phyloP scores from a whole-genome alignment of 2,113 vertebrate genomes.

The Apteryx mantelli region DNA sequence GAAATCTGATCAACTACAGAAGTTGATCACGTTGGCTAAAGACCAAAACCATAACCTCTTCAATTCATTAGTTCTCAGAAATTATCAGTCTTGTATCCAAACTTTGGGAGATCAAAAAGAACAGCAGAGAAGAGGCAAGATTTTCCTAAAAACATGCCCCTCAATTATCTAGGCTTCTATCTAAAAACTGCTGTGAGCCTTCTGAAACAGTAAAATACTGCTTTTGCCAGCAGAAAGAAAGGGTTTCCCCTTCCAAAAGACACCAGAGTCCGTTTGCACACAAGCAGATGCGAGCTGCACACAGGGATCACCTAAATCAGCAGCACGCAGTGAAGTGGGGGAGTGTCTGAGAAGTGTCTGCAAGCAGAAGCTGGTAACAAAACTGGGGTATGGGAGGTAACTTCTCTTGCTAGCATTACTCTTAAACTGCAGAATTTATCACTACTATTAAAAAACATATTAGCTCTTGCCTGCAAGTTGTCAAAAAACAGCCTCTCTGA shows the following conservation, averaged over 20 bases:
- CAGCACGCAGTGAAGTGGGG: accelerated
- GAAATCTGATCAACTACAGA: background rate
- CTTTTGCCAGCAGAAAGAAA: background rate
- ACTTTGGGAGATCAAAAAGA: background rate
- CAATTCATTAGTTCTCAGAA: background rate
- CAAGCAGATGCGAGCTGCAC: background rate
- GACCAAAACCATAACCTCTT: background rate
- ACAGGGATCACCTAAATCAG: accelerated
- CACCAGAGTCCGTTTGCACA: background rate
- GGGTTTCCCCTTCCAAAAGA: background rate
- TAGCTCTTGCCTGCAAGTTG: background rate
- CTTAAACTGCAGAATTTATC: background rate
- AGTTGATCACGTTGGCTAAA: background rate
- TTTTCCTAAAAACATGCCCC: background rate
- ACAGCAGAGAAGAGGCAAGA: background rate
- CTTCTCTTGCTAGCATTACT: background rate
- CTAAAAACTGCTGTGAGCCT: background rate
- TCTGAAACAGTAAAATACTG: background rate
- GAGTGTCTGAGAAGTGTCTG: background rate
- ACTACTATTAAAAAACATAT: background rate
- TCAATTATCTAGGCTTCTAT: background rate
- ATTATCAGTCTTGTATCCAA: background rate
- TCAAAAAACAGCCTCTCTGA: background rate
- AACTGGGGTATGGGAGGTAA: background rate
- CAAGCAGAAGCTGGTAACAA: background rate